Conservation (phyloP, 2,888 invertebrate species). For the Acrocyrtus sp. region DNA sequence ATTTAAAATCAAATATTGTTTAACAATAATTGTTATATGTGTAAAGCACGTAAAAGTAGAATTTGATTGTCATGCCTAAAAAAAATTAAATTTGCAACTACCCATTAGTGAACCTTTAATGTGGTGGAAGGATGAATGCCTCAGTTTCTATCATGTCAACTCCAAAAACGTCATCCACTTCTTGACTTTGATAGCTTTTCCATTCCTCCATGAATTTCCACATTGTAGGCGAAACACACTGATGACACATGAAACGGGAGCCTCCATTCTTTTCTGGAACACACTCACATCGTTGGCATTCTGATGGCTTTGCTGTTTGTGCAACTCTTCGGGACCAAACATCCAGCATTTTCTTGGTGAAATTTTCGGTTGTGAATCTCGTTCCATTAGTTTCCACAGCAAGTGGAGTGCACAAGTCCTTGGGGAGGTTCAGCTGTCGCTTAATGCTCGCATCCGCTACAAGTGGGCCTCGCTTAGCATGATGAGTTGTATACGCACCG, state of each 20-base stretch:
- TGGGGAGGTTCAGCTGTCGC: slow-evolving; percentile 65
- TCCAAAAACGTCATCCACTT: slow-evolving; percentile 46
- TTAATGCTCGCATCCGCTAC: slow-evolving; percentile 65
- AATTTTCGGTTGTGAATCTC: slow-evolving; percentile 64
- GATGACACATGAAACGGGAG: slow-evolving; percentile 66
- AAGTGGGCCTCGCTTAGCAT: slow-evolving; percentile 61
- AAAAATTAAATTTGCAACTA: background rate
- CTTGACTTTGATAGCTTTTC: slow-evolving; percentile 52
- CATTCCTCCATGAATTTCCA: slow-evolving; percentile 64
- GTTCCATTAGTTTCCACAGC: slow-evolving; percentile 67
- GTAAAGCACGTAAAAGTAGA: too few relatives aligned
- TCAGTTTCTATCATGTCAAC: slow-evolving; percentile 39
- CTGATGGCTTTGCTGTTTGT: slow-evolving; percentile 64
- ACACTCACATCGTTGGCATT: slow-evolving; percentile 68
- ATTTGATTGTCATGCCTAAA: background rate
- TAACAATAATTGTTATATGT: background rate
- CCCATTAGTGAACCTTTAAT: slow-evolving; percentile 1
- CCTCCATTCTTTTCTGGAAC: slow-evolving; percentile 66
- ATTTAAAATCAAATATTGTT: background rate
- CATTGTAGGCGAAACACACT: slow-evolving; percentile 65
- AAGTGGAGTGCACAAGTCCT: slow-evolving; percentile 66
- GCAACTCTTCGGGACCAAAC: slow-evolving; percentile 66
- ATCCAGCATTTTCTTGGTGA: slow-evolving; percentile 65
- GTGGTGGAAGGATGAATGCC: slow-evolving; percentile 22
- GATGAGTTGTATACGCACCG: slow-evolving; percentile 65